Conservation (phyloP, 2,113 vertebrate species). For the Ascaphus truei region DNA sequence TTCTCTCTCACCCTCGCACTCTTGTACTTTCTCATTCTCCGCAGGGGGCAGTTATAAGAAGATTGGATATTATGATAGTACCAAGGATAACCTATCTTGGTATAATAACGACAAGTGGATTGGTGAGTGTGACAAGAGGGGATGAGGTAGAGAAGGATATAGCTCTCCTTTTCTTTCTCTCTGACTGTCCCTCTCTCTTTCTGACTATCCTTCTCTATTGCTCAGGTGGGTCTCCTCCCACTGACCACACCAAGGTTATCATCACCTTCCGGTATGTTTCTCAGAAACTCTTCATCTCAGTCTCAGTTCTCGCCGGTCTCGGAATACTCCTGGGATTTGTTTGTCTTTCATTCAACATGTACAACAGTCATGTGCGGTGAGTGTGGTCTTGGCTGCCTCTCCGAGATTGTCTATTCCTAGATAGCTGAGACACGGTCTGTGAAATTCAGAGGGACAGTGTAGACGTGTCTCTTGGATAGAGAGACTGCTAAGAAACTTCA, state of each 20-base stretch:
- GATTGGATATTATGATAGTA: conserved; percentile 93
- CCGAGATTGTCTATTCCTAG: background rate
- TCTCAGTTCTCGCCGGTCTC: conserved; percentile 79
- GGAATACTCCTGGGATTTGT: conserved; percentile 84
- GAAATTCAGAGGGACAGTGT: no score
- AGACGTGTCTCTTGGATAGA: no score
- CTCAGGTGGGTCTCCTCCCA: conserved; percentile 74
- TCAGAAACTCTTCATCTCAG: conserved; percentile 88
- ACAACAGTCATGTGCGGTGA: conserved; percentile 89
- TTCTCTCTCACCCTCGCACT: background rate
- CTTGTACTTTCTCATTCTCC: background rate
- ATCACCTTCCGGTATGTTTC: conserved; percentile 86
- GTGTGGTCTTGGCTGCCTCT: conserved; percentile 21
- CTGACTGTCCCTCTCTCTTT: background rate
- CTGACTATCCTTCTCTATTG: background rate
- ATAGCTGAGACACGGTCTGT: no score
- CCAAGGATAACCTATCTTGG: conserved; percentile 90
- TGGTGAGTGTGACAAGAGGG: conserved; percentile 60
- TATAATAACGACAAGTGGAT: conserved; percentile 89
- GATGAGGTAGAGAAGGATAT: background rate
- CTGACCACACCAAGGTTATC: conserved; percentile 88
- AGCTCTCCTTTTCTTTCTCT: background rate
- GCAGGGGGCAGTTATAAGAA: conserved; percentile 88
- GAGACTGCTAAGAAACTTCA: no score
- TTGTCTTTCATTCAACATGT: conserved; percentile 92